Base-by-base conservation (phyloP, 2,113 vertebrate species). In the Uropsilus gracilis region DNA sequence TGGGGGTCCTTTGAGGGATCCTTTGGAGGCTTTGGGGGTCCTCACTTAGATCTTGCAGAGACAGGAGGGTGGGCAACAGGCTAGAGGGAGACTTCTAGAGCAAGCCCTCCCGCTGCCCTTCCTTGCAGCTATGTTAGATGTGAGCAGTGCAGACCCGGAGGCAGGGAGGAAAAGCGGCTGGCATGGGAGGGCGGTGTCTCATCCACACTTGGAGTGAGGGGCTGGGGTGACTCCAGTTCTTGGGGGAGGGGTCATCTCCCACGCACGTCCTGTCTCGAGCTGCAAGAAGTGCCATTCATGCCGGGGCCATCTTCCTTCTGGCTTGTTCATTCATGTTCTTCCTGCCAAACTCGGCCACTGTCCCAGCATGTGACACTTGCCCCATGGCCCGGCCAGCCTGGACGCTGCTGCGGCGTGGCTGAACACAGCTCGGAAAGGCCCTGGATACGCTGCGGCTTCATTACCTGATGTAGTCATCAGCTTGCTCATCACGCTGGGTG, bases 361-460 rank as follows among this genome's bases (percentile, higher is more conserved):
- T 85, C 78, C n/a, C 11, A 17, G 6, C 10, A 4, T 88, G 6
- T 88, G 32, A 88, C 37, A 83, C 68, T 66, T 75, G 50, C 46
- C 44, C 77, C 91, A 48, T 94, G 90, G 82, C 53, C 69, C 86
- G 87, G 95, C 90, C 95, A 84, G 80, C 78, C 22, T 63, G 12
- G 77, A 96, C 91, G 73, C 90, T 44, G 48, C 87, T 69, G 84
- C 4, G 2, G 55, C 16, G 14, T 89, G 88, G 83, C 89, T 96
- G 92, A 96, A 96, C 64, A 75, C 75, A 86, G 81, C 82, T 90
- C 95, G 94, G 94, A 76, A 92, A 94, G 89, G 48, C 85, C 9
- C 93, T 96, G 81, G 42, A 77, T 85, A 94, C 90, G 96, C 88
- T 63, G 91, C 89, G 89, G 90, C 93, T 85, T 96, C 83, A 95